Evolutionary conservation across 2,888 invertebrate species (phyloP).

Genomic region (Pyrrhia umbra): DNA sequence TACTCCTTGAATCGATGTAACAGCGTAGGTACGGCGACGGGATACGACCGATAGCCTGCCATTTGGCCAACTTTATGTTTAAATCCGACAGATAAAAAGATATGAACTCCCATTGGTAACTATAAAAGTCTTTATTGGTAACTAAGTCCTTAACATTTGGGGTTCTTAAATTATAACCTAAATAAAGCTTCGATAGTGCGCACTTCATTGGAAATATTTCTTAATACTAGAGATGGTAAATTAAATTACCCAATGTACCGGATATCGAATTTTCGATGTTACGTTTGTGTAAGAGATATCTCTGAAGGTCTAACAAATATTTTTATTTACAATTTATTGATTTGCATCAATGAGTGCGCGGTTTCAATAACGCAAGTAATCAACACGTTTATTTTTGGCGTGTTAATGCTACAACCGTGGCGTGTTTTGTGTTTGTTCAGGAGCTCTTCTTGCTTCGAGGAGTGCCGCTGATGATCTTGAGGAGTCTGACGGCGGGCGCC

Average conservation of each 20-base stretch:
- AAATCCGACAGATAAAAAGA: conserved; percentile 39
- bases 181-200: conserved; percentile 60
- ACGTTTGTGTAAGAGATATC: conserved; percentile 12
- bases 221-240: conserved; percentile 17
- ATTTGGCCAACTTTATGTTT: conserved; percentile 9
- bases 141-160: conserved; percentile 41
- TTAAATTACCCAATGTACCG: conserved; percentile 4
- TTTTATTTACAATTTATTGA: conserved; percentile 30
- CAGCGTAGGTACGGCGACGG: conserved; percentile 10
- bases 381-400: conserved; percentile 20
- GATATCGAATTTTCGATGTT: not conserved
- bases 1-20: conserved; percentile 24
- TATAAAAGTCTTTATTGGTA: conserved; percentile 54
- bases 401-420: conserved; percentile 18
- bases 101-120: conserved; percentile 52
- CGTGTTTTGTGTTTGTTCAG: conserved; percentile 55
- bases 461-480: conserved; percentile 91
- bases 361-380: conserved; percentile 36
- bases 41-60: conserved; percentile 11
- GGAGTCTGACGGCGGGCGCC: conserved; percentile 94
- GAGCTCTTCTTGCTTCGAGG: conserved; percentile 76
- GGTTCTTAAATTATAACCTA: conserved; percentile 49
- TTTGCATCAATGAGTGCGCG: conserved; percentile 45
- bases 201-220: conserved; percentile 27
- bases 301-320: not conserved